phyloP scores from a whole-genome alignment of 2,797 vertebrate genomes.

The Sphenodon punctatus region DNA sequence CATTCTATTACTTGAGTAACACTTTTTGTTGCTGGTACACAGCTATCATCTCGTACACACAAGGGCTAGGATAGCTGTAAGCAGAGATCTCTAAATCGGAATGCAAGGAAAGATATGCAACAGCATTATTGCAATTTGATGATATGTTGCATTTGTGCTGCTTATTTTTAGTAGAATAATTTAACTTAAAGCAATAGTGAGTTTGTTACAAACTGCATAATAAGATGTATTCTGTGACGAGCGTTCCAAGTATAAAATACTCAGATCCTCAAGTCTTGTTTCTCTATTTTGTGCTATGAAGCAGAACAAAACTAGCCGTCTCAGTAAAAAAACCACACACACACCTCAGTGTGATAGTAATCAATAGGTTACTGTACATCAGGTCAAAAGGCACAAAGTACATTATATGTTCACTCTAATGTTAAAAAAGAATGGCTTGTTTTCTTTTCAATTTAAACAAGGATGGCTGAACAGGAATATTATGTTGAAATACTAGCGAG shows the following conservation, averaged over 20 bases:
- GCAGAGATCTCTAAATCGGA: not conserved
- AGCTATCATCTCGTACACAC: not conserved
- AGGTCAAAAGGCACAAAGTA: not conserved
- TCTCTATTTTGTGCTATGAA: not conserved
- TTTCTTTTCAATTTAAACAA: conserved; percentile 16
- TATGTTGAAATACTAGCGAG: not conserved
- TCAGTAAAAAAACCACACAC: not conserved
- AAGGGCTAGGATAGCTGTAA: not conserved
- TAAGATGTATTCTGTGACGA: not conserved
- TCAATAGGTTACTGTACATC: not conserved
- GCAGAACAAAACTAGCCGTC: not conserved
- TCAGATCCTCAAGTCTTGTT: not conserved
- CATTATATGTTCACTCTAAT: not conserved
- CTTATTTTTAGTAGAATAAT: not conserved
- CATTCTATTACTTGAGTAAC: accelerated
- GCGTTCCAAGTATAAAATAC: not conserved
- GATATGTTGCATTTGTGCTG: not conserved
- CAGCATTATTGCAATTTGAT: not conserved
- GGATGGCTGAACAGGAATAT: not conserved
- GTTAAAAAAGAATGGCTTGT: not conserved
- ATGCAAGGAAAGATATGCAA: not conserved
- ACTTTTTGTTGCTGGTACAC: not conserved
- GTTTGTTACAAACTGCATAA: not conserved
- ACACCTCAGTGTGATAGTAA: not conserved
- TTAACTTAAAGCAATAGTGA: not conserved